Conservation (phyloP, 2,113 vertebrate genomes). For the Anarrhichthys ocellatus region DNA sequence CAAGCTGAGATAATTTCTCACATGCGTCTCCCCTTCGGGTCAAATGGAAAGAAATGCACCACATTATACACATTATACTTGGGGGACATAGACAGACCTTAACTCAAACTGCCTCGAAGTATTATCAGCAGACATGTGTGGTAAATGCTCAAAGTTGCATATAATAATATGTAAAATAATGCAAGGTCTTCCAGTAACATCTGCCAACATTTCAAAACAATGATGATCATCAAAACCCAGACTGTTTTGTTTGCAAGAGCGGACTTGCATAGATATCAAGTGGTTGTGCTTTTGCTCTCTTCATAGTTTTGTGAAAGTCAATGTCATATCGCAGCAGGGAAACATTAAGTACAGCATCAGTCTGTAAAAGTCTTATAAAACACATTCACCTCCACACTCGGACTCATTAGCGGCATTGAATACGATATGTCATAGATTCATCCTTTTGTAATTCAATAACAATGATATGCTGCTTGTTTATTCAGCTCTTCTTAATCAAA, state of each 20-base stretch:
- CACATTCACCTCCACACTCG: constrained; percentile 1
- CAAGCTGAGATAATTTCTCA: constrained; percentile 34
- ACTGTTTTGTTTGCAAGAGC: not conserved
- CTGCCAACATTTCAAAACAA: not conserved
- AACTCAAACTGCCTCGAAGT: not conserved
- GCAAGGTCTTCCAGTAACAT: not conserved
- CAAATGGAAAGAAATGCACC: constrained; percentile 25
- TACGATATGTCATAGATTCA: constrained; percentile 2
- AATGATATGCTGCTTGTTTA: constrained; percentile 15
- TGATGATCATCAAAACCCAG: not conserved
- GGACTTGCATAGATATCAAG: not conserved
- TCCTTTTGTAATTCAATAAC: constrained; percentile 17
- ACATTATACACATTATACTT: not conserved
- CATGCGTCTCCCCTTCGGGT: constrained; percentile 17
- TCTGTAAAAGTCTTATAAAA: constrained; percentile 16
- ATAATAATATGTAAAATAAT: not conserved
- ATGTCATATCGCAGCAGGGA: not conserved
- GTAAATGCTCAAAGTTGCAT: not conserved
- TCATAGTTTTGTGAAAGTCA: not conserved
- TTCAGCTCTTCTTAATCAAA: not conserved
- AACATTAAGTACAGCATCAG: not conserved
- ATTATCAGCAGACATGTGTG: not conserved
- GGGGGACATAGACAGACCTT: not conserved
- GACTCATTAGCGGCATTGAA: constrained; percentile 13
- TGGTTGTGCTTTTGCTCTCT: not conserved